These are phyloP conservation scores for Syrista parreyssii DNA, from an alignment of 2,888 invertebrate species.

Conservation along the genomic window DNA sequence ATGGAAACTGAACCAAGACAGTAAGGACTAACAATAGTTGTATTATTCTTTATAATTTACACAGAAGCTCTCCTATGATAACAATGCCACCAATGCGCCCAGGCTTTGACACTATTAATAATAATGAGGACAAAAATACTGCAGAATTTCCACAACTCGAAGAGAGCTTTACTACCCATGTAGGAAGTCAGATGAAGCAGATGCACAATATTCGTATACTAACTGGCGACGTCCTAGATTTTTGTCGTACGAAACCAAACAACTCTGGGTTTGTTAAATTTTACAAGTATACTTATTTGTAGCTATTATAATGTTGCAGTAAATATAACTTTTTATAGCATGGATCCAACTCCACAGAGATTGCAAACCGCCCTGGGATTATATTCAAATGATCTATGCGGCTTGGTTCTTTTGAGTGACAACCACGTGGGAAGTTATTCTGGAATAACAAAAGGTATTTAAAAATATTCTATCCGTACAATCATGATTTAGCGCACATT, in stretches of 20 bases:
- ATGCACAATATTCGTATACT: constrained; percentile 97
- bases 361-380: constrained; percentile 93
- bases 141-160: constrained; percentile 71
- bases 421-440: constrained; percentile 72
- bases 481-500: background rate
- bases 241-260: constrained; percentile 73
- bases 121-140: constrained; percentile 52
- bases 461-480: background rate
- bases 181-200: constrained; percentile 97
- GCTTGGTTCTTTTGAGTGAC: constrained; percentile 85
- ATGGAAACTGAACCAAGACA: constrained; percentile 11
- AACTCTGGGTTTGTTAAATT: constrained; percentile 57
- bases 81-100: constrained; percentile 59
- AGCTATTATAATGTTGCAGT: background rate
- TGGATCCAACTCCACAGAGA: constrained; percentile 79
- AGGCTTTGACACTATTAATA: constrained; percentile 49
- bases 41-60: constrained; percentile 21
- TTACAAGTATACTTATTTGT: background rate
- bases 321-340: constrained; percentile 51
- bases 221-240: constrained; percentile 84
- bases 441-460: constrained; percentile 72
- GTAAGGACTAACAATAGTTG: constrained; percentile 19
- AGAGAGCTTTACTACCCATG: constrained; percentile 97
- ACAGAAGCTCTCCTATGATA: constrained; percentile 67
- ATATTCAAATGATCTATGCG: constrained; percentile 92